Conservation (phyloP, 2,797 vertebrate species). For the Carcharodon carcharias region DNA sequence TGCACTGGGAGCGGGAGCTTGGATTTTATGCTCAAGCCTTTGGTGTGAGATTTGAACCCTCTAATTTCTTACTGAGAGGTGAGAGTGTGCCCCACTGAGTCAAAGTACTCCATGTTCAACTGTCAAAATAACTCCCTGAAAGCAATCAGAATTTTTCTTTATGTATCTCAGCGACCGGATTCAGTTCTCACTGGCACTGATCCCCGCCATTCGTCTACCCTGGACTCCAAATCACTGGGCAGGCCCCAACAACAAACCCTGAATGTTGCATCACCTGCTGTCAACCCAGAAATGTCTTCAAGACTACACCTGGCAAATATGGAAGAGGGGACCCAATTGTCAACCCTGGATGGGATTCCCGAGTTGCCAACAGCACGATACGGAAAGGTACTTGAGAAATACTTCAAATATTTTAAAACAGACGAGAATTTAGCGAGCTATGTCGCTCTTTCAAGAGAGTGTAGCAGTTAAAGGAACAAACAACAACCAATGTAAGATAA, state of each 20-base stretch:
- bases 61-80: neutral
- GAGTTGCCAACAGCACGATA: neutral
- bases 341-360: neutral
- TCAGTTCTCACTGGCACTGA: conserved; percentile 40
- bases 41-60: neutral
- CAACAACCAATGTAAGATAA: neutral
- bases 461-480: neutral
- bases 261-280: neutral
- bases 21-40: neutral
- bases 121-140: neutral
- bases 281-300: neutral
- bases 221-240: conserved; percentile 39
- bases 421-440: neutral
- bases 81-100: neutral
- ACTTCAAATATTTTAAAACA: neutral
- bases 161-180: conserved; percentile 46
- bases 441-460: neutral
- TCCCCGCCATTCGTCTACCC: conserved; percentile 41
- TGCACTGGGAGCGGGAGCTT: neutral
- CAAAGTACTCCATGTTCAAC: neutral
- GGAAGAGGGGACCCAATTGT: neutral
- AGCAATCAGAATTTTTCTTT: neutral
- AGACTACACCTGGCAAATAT: neutral
- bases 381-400: neutral
- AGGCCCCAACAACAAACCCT: neutral